A percentile compares a stretch with the other conserved stretches of the same genome.
Evolutionary conservation across 2,113 vertebrate species (phyloP).

Genomic region (Ophthalmolycus amberensis): DNA sequence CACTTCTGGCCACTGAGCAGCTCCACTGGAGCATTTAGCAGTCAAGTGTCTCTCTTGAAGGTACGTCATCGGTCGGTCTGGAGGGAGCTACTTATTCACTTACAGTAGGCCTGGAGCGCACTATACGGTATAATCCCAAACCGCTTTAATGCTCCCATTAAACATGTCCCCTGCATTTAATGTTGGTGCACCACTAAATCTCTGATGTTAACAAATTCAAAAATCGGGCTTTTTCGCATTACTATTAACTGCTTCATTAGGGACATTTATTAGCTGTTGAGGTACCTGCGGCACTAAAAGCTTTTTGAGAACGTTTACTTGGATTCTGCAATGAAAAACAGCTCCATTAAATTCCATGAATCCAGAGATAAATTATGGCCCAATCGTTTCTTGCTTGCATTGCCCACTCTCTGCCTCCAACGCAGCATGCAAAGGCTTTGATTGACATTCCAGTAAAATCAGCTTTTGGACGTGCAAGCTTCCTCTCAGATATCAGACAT

Average conservation of each 20-base stretch:
- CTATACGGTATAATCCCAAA: constrained; percentile 6
- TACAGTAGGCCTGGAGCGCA: constrained; percentile 18
- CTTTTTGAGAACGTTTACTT: constrained; percentile 2
- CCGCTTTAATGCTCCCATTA: constrained; percentile 19
- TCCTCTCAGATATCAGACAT: background rate
- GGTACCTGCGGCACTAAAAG: background rate
- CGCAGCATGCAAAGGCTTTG: background rate
- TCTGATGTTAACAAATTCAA: background rate
- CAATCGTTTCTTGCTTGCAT: background rate
- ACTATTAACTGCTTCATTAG: background rate
- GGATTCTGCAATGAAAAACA: background rate
- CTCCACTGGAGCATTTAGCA: constrained; percentile 74
- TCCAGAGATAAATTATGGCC: background rate
- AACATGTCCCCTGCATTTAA: constrained; percentile 3
- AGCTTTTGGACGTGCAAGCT: background rate
- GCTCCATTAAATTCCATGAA: constrained; percentile 22
- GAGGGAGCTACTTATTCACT: constrained; percentile 47
- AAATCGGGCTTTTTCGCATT: background rate
- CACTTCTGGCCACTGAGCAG: constrained; percentile 64
- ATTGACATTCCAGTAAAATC: background rate
- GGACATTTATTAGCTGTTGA: background rate
- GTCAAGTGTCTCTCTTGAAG: constrained; percentile 63
- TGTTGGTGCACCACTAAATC: background rate
- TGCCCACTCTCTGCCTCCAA: background rate
- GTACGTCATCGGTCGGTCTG: constrained; percentile 47